These are phyloP conservation scores for Caenorhabditis becei DNA, from an alignment of 2,888 invertebrate genomes.

Conservation along the genomic window DNA sequence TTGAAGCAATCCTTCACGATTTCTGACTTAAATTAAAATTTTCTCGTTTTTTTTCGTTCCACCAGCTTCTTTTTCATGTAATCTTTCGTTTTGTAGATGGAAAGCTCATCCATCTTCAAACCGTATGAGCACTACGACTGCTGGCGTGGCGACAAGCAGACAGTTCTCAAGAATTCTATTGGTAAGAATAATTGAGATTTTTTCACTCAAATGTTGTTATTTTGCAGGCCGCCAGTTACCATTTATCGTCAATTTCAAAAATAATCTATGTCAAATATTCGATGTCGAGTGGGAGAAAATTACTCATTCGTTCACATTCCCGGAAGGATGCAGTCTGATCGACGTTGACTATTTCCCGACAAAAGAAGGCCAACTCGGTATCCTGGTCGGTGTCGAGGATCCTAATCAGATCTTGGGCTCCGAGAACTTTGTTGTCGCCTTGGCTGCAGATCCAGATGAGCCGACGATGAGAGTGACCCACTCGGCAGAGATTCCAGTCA, in stretches of 20 bases:
- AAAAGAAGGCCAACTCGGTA: constrained; percentile 38
- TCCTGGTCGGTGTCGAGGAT: constrained; percentile 38
- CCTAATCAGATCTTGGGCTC: constrained; percentile 16
- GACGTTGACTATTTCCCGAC: constrained; percentile 60
- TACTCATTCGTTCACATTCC: constrained; percentile 39
- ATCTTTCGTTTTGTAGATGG: too few relatives aligned
- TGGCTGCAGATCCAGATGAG: not conserved
- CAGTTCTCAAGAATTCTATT: constrained; percentile 26
- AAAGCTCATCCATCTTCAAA: constrained; percentile 36
- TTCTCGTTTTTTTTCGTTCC: not conserved
- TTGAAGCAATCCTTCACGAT: too few relatives aligned
- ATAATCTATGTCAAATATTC: constrained; percentile 34
- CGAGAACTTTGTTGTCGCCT: constrained; percentile 37
- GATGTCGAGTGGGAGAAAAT: constrained; percentile 33
- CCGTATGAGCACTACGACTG: constrained; percentile 29
- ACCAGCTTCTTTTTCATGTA: too few relatives aligned
- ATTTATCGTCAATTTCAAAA: constrained; percentile 43
- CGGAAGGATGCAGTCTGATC: constrained; percentile 26
- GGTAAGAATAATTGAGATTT: constrained; percentile 5
- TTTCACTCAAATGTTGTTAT: not conserved
- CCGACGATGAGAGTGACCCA: constrained; percentile 17
- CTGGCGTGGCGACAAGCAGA: constrained; percentile 25
- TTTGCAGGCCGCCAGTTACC: constrained; percentile 43
- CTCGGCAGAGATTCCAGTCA: constrained; percentile 2
- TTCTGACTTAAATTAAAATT: too few relatives aligned